A percentile compares a stretch with the other conserved stretches of the same genome.
Conservation (phyloP, 2,888 invertebrate genomes). For the Eilema griseolum region DNA sequence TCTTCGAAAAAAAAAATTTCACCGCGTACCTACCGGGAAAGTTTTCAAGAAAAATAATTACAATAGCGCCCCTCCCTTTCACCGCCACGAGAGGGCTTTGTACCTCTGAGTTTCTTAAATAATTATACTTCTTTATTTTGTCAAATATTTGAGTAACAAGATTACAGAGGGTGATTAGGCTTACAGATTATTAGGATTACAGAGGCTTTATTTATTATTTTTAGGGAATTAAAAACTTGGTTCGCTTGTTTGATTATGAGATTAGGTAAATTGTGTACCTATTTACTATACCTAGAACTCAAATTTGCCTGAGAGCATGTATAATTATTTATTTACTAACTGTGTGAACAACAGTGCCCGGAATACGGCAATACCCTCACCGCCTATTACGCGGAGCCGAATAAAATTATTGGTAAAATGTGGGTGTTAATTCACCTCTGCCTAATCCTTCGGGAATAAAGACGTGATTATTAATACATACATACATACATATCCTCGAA, state of each 20-base stretch:
- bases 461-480: too few species aligned
- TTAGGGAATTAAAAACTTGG: conserved; percentile 5
- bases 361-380: too few species aligned
- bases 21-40: conserved; percentile 67
- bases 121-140: conserved; percentile 76
- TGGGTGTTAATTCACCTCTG: too few species aligned
- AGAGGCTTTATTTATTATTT: conserved; percentile 58
- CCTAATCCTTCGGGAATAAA: too few species aligned
- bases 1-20: conserved; percentile 50
- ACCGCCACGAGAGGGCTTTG: conserved; percentile 61
- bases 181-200: too few species aligned
- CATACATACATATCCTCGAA: too few species aligned
- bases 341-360: too few species aligned
- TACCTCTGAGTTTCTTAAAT: conserved; percentile 73
- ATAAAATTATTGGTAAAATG: too few species aligned
- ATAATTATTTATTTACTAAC: too few species aligned
- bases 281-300: not conserved
- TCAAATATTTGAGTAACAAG: conserved; percentile 79
- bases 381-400: too few species aligned
- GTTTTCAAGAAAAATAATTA: conserved; percentile 84
- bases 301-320: not conserved
- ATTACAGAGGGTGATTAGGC: conserved; percentile 75
- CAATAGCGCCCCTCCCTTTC: conserved; percentile 71
- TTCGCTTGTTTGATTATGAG: not conserved
- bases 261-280: not conserved